phyloP scores from a whole-genome alignment of 35 echinoderm and acorn worm genomes.

The Amphiura filiformis region DNA sequence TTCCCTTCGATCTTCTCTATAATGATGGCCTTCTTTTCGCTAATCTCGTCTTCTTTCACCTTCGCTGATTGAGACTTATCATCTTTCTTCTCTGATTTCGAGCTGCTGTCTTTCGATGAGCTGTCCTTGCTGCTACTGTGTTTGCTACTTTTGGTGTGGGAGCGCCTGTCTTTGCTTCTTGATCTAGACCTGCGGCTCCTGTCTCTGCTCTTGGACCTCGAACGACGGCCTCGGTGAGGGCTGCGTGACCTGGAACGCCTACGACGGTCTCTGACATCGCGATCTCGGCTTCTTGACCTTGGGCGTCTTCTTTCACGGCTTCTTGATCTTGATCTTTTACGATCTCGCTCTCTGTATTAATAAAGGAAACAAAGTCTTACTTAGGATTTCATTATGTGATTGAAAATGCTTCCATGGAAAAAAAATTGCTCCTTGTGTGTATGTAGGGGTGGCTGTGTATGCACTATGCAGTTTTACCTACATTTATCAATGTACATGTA shows the following conservation, averaged over 20 bases:
- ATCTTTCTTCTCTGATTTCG: conserved; percentile 23
- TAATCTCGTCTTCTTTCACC: conserved; percentile 9
- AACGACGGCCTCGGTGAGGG: conserved; percentile 7
- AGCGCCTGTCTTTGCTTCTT: neutral
- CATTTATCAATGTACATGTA: too few species aligned
- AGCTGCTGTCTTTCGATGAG: neutral
- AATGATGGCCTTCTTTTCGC: neutral
- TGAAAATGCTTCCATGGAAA: too few species aligned
- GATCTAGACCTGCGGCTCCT: conserved; percentile 16
- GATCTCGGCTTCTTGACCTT: conserved; percentile 22
- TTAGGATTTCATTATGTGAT: too few species aligned
- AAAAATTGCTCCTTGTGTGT: too few species aligned
- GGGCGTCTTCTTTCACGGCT: conserved; percentile 30
- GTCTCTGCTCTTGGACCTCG: neutral
- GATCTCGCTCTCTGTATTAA: conserved; percentile 16
- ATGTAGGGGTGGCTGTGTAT: too few species aligned
- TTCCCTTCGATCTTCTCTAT: conserved; percentile 17
- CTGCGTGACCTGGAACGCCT: conserved; percentile 4
- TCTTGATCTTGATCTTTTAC: conserved; percentile 40
- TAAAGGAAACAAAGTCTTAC: neutral
- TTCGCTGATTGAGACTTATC: neutral
- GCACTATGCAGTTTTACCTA: too few species aligned
- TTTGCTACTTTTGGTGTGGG: neutral
- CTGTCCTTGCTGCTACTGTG: neutral
- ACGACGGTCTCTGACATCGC: conserved; percentile 21